Base-by-base conservation (phyloP, 2,113 vertebrate species). In the Halcyon senegalensis region DNA sequence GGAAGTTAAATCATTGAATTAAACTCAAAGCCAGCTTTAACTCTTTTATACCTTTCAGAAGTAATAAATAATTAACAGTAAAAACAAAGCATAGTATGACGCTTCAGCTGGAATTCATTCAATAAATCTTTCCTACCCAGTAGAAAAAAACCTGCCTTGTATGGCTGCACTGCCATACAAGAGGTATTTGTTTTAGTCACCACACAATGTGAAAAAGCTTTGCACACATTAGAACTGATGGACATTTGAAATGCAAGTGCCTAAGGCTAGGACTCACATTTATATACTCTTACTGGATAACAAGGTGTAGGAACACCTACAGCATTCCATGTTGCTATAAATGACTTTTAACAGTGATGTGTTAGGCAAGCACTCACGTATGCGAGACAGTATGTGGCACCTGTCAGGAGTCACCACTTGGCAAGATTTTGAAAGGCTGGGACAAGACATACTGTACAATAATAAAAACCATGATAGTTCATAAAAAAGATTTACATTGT, bases 41-140 rank as follows among this genome's bases (percentile, higher is more conserved):
- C n/a, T 59, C 35, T 64, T 87, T 91, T 92, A 93, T 82, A 91
- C 27, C 43, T 66, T 68, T 87, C 73, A 84, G 74, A 75, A 84
- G 68, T 11, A 50, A 95, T 93, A 51, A 97, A 96, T 96, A 84
- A 96, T 97, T 97, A 97, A 96, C 66, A 17, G 24, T 58, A 69
- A 82, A 84, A 67, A 10, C 44, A 80, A 84, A 92, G 43, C 43
- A 11, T 39, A 73, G 44, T 25, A 69, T 94, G 70, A 95, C 2
- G 3, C 3, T 91, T 81, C 70, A 44, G 13, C 62, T 87, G 91
- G 89, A 96, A 93, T 91, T 89, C 35, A 44, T 64, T 58, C 77
- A 79, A 82, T 82, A 35, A 76, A 13, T 82, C 27, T 95, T 75
- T 89, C 21, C 44, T 76, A n/a, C 16, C 70, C 89, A 96, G 66